These are phyloP conservation scores for Ctenodactylus gundi DNA, from an alignment of 2,113 vertebrate species.

Conservation along the genomic window DNA sequence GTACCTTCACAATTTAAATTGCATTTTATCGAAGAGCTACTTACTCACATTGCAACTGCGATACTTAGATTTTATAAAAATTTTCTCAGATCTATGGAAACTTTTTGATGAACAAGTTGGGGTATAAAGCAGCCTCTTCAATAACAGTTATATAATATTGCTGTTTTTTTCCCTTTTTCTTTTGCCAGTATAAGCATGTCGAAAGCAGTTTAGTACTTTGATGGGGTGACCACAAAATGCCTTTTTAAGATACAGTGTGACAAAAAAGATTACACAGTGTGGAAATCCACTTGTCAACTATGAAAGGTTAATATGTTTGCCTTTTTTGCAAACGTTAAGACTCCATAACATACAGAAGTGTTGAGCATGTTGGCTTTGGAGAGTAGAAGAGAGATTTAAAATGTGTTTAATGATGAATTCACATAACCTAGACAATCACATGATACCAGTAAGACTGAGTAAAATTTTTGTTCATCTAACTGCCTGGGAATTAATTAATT, in stretches of 20 bases:
- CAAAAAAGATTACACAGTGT: slow-evolving; percentile 30
- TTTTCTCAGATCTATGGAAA: neutral
- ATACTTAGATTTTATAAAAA: neutral
- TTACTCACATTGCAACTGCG: neutral
- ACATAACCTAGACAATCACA: neutral
- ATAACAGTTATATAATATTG: neutral
- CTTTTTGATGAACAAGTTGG: slow-evolving; percentile 19
- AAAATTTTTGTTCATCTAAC: neutral
- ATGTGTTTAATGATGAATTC: neutral
- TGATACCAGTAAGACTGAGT: neutral
- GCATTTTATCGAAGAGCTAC: neutral
- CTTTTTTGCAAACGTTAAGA: slow-evolving; percentile 30
- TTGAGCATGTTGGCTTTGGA: neutral
- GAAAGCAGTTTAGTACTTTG: slow-evolving; percentile 36
- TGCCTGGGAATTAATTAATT: neutral
- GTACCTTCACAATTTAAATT: neutral
- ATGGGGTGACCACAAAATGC: slow-evolving; percentile 17
- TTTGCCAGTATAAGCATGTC: neutral
- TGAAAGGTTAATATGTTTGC: slow-evolving; percentile 22
- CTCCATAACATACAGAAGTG: neutral
- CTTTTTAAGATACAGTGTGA: slow-evolving; percentile 35
- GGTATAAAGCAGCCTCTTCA: neutral
- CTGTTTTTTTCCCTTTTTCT: neutral
- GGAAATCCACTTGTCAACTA: slow-evolving; percentile 10
- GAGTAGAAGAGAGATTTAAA: neutral